Conservation (phyloP, 1,140 invertebrate species). For the Coptotermes formosanus region DNA sequence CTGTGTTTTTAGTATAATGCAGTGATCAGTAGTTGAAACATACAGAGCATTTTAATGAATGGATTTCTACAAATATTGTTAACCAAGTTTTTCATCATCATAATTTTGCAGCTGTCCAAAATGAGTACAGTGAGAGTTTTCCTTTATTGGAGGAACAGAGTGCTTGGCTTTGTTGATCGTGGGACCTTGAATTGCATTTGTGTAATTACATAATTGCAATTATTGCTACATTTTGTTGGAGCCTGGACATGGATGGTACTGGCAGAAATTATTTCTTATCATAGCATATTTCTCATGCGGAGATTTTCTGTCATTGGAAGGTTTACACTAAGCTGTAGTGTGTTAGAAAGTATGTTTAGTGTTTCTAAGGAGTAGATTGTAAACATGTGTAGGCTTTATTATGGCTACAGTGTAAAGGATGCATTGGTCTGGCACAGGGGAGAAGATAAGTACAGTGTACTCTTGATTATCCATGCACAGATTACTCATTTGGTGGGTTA, state of each 20-base stretch:
- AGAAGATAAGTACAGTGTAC: neutral
- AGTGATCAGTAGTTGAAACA: neutral
- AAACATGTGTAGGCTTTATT: neutral
- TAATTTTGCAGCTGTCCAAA: neutral
- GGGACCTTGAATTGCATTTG: neutral
- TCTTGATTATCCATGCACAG: no score
- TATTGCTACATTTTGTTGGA: neutral
- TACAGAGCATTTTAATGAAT: neutral
- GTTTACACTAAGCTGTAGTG: neutral
- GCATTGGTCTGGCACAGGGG: neutral
- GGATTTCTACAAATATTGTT: neutral
- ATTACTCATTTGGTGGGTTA: no score
- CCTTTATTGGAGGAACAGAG: neutral
- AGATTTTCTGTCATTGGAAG: constrained; percentile 2
- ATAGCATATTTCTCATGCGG: neutral
- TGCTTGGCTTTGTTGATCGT: neutral
- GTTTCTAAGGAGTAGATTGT: neutral
- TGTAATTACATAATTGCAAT: neutral
- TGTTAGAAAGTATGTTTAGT: neutral
- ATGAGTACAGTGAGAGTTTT: neutral
- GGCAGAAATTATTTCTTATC: neutral
- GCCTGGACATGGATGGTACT: neutral
- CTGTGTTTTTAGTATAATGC: neutral
- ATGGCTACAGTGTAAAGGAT: neutral
- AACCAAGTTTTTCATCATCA: neutral